Base-by-base conservation (phyloP, 2,888 invertebrate genomes). In the Stenchaetothrips biformis region DNA sequence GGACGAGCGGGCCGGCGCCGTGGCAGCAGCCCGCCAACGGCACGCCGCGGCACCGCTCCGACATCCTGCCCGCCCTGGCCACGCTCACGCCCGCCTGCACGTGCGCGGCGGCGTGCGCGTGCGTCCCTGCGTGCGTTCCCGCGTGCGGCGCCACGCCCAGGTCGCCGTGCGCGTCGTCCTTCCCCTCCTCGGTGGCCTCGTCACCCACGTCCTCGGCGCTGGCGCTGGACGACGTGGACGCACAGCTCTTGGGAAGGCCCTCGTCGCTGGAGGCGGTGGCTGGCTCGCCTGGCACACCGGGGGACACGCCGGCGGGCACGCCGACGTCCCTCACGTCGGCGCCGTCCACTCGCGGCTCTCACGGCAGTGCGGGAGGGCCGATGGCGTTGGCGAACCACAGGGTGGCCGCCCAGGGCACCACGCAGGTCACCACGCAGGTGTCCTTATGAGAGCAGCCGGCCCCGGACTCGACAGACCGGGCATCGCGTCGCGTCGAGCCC, bases 221-320 rank as follows among this genome's bases (percentile, higher is more conserved):
- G 67, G 67, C 67, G 67, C 67, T 74, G 25, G 67, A 74, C 21
- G 67, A 74, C 67, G 67, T 25, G 67, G 67, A 74, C 67, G 67
- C 11, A 25, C 25, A 74, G 25, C 67, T 74, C 67, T 21, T 25
- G 67, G 67, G 67, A 0, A 25, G 67, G 25, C 67, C 67, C 7
- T 21, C 25, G 21, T 74, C 67, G 67, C 67, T 74, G 21, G 67
- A 74, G 67, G 67, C 67, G 8, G 67, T 74, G 67, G 67, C 67
- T 7, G 67, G 67, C 21, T 74, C 67, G 25, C 67, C 67, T 7
- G 67, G 21, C 25, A 74, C 67, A 25, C 67, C 67, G 21, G 37
- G 37, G 4, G 53, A 16, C 67, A 74, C 67, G 67, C 67, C 67
- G 21, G 67, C 7, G 21, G 67, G 25, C 67, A 74, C 67, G 67